Percentiles rank a stretch among this genome's conserved stretches.
Conservation (phyloP, 2,797 vertebrate species). For the Crenichthys baileyi region DNA sequence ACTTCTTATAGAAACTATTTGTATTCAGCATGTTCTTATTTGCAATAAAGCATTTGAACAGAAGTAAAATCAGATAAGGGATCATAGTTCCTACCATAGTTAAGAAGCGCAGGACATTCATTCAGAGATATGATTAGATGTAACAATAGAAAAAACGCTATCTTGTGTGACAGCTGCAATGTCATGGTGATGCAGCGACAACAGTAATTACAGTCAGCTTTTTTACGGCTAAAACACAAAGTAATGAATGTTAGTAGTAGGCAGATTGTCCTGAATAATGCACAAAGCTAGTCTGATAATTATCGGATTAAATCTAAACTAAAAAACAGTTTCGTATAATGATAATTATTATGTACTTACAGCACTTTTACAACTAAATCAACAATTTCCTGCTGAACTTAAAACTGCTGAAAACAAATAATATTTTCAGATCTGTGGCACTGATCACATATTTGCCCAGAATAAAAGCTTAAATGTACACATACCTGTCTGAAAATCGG, state of each 20-base stretch:
- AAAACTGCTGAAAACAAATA: too few species aligned
- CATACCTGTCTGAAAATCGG: conserved; percentile 79
- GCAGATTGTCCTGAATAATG: background rate
- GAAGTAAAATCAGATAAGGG: background rate
- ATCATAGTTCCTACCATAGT: background rate
- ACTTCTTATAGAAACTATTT: too few species aligned
- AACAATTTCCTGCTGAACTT: background rate
- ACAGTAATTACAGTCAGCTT: background rate
- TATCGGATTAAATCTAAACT: background rate
- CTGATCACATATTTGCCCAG: fast-evolving
- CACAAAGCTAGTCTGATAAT: background rate
- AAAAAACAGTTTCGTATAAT: background rate
- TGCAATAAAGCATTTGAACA: background rate
- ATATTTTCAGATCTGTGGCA: fast-evolving
- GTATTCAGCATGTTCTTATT: background rate
- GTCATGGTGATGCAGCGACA: background rate
- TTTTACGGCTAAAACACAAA: background rate
- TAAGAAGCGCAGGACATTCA: background rate
- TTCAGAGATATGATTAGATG: background rate
- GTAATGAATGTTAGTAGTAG: background rate
- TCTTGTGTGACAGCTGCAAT: background rate
- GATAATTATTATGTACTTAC: background rate
- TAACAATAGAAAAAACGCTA: background rate
- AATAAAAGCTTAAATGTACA: background rate
- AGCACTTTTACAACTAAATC: conserved; percentile 25